Evolutionary conservation across 2,888 invertebrate species (phyloP).

Genomic region (Onchidella celtica): DNA sequence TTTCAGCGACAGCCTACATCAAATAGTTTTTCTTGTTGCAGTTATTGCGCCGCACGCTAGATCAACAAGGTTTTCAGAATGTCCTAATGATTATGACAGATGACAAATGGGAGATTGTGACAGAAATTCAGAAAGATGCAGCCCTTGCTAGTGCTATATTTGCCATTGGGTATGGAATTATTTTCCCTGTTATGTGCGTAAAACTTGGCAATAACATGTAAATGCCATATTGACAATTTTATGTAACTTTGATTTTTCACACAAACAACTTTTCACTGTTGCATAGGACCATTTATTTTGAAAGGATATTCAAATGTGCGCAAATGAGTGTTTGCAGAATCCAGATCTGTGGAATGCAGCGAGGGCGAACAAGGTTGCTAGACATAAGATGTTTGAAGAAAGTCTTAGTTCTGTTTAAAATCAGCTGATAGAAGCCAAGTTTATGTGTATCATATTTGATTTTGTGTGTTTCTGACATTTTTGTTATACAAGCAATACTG

Average conservation of each 20-base stretch:
- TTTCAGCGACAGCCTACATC: not conserved
- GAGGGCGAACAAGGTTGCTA: no score
- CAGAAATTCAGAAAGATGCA: constrained; percentile 24
- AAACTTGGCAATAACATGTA: not conserved
- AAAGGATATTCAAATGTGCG: no score
- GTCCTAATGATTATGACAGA: constrained; percentile 62
- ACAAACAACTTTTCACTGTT: no score
- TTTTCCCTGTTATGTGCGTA: not conserved
- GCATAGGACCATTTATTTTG: no score
- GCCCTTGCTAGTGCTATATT: constrained; percentile 8
- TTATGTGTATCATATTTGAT: not conserved
- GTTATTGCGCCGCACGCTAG: constrained; percentile 58
- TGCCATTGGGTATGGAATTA: constrained; percentile 30
- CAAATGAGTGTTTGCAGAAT: no score
- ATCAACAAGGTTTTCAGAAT: constrained; percentile 66
- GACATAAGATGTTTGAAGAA: not conserved
- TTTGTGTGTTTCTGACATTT: no score
- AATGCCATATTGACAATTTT: no score
- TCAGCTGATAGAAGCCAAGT: not conserved
- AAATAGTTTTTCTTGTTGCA: constrained; percentile 25
- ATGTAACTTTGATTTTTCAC: no score
- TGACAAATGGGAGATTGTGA: constrained; percentile 24
- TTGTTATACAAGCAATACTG: no score
- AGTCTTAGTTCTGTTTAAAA: not conserved
- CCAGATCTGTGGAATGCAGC: no score